A percentile compares a stretch with the other conserved stretches of the same genome.
Conservation (phyloP, 2,888 invertebrate genomes). For the Acanthosoma haemorrhoidale region DNA sequence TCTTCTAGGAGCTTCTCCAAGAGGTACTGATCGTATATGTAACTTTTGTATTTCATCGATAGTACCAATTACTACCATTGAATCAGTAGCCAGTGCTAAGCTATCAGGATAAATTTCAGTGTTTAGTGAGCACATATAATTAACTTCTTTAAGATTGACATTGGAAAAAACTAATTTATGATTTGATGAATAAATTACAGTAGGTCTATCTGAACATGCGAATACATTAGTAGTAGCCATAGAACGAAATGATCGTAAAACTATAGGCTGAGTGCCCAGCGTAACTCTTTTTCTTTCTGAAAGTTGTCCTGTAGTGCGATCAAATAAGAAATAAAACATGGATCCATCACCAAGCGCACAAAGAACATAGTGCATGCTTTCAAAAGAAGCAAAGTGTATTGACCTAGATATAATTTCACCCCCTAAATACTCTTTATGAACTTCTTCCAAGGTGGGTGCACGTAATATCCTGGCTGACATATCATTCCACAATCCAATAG, state of each 20-base stretch:
- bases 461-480: constrained; percentile 83
- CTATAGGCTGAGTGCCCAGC: constrained; percentile 94
- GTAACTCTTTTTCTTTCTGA: constrained; percentile 89
- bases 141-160: constrained; percentile 89
- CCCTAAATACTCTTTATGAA: constrained; percentile 81
- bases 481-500: constrained; percentile 96
- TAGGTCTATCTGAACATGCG: constrained; percentile 96
- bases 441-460: constrained; percentile 71
- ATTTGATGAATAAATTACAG: constrained; percentile 98
- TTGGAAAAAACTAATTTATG: constrained; percentile 98
- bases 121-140: constrained; percentile 96
- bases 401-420: constrained; percentile 97
- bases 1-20: constrained; percentile 89
- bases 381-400: constrained; percentile 88
- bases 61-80: constrained; percentile 87
- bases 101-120: constrained; percentile 91
- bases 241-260: constrained; percentile 81
- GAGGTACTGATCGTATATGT: constrained; percentile 90
- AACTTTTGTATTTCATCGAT: constrained; percentile 98
- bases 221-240: constrained; percentile 93
- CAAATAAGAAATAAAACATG: constrained; percentile 89
- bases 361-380: constrained; percentile 80
- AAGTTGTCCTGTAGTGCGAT: constrained; percentile 66
- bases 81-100: constrained; percentile 83
- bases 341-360: constrained; percentile 97